These are phyloP conservation scores for Pantelozetes paolii DNA, from an alignment of 2,888 invertebrate species.

Conservation along the genomic window DNA sequence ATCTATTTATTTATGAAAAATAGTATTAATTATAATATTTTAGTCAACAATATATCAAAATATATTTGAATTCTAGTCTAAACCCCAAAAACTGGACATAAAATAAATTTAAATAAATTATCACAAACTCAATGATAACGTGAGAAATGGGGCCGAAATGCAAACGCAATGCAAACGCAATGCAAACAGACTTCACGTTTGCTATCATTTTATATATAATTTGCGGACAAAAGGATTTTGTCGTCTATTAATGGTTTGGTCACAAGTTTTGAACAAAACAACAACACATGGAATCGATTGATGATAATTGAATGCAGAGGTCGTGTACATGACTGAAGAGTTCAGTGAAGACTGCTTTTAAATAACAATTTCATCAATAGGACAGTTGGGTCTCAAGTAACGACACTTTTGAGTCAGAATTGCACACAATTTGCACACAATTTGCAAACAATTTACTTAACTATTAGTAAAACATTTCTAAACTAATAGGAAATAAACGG, in stretches of 20 bases:
- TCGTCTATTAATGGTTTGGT: background rate
- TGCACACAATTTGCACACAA: conserved; percentile 33
- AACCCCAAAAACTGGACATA: background rate
- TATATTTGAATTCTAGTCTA: background rate
- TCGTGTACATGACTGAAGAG: conserved; percentile 20
- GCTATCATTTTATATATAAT: background rate
- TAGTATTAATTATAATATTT: too few species aligned
- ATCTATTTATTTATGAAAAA: too few species aligned
- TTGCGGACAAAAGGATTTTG: background rate
- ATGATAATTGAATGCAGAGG: conserved; percentile 14
- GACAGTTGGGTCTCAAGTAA: background rate
- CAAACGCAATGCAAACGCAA: background rate
- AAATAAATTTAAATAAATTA: conserved; percentile 29
- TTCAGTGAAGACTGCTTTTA: conserved; percentile 10
- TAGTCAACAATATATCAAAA: too few species aligned
- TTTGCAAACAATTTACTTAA: conserved; percentile 31
- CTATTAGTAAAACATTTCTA: background rate
- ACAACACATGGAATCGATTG: background rate
- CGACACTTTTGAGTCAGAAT: conserved; percentile 17
- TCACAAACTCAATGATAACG: conserved; percentile 27
- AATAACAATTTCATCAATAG: background rate
- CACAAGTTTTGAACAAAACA: conserved; percentile 3
- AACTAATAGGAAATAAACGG: background rate
- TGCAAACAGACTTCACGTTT: background rate
- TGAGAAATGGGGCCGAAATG: conserved; percentile 31